Evolutionary conservation across 2,113 vertebrate genomes (phyloP).

Genomic region (Polypterus senegalus): DNA sequence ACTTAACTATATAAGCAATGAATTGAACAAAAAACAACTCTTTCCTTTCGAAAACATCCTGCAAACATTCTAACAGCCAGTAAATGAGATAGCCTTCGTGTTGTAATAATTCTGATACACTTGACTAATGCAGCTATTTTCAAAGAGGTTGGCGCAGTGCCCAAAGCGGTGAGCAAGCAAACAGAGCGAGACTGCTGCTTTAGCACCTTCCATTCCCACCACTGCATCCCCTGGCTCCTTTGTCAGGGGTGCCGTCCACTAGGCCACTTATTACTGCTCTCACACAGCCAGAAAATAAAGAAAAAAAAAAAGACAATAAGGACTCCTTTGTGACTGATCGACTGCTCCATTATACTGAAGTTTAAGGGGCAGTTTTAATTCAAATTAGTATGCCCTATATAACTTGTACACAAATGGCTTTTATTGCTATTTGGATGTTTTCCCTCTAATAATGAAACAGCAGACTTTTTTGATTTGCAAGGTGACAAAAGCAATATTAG

Average conservation of each 20-base stretch:
- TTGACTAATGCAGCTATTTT: slow-evolving; percentile 70
- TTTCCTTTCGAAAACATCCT: slow-evolving; percentile 29
- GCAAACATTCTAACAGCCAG: slow-evolving; percentile 57
- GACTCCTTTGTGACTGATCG: background rate
- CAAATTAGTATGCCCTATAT: slow-evolving; percentile 79
- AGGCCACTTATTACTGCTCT: slow-evolving; percentile 15
- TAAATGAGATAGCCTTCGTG: slow-evolving; percentile 59
- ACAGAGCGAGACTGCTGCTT: slow-evolving; percentile 43
- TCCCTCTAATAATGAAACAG: slow-evolving; percentile 77
- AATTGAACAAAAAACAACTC: background rate
- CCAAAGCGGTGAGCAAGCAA: slow-evolving; percentile 63
- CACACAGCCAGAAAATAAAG: slow-evolving; percentile 19
- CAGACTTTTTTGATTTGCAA: slow-evolving; percentile 67
- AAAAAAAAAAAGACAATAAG: slow-evolving; percentile 3
- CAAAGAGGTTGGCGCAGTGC: slow-evolving; percentile 63
- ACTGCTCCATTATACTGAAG: background rate
- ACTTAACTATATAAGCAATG: too few relatives aligned
- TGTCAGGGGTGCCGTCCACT: slow-evolving; percentile 30
- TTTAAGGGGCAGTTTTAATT: slow-evolving; percentile 46
- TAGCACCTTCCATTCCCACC: slow-evolving; percentile 31
- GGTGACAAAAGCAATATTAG: slow-evolving; percentile 81
- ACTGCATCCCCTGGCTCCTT: slow-evolving; percentile 30
- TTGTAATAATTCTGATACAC: slow-evolving; percentile 73
- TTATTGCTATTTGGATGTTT: slow-evolving; percentile 79
- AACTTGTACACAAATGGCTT: slow-evolving; percentile 73